These are phyloP conservation scores for Pheosia tremula DNA, from an alignment of 2,888 invertebrate species.

Conservation along the genomic window DNA sequence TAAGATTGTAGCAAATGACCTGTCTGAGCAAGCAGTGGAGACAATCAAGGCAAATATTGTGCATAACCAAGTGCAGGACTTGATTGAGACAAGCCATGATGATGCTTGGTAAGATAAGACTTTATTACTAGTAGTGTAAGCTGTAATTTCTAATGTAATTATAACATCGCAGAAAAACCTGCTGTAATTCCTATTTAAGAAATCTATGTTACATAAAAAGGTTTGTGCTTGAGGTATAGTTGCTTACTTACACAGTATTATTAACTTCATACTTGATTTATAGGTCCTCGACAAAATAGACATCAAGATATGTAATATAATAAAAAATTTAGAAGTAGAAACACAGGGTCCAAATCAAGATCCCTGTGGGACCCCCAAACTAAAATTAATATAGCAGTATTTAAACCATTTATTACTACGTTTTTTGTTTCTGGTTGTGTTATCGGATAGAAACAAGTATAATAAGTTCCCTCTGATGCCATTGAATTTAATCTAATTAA, in stretches of 20 bases:
- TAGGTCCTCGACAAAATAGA: too few species aligned
- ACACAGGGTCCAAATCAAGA: background rate
- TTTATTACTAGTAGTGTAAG: background rate
- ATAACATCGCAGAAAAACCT: too few species aligned
- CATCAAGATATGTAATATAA: too few species aligned
- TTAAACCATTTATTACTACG: background rate
- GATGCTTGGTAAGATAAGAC: slow-evolving; percentile 91
- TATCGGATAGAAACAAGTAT: background rate
- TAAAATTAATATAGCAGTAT: background rate
- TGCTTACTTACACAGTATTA: too few species aligned
- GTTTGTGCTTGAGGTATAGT: too few species aligned
- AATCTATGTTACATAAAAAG: too few species aligned
- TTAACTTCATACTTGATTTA: too few species aligned
- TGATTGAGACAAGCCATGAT: slow-evolving; percentile 90
- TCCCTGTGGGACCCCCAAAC: background rate
- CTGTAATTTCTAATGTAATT: too few species aligned
- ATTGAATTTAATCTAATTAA: background rate
- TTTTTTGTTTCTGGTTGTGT: background rate
- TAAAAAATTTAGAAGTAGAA: background rate
- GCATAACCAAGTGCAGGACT: slow-evolving; percentile 89
- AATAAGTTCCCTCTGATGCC: background rate
- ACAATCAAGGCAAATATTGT: slow-evolving; percentile 93
- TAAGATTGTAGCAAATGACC: slow-evolving; percentile 95
- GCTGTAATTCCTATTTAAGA: too few species aligned
- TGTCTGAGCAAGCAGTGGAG: slow-evolving; percentile 92